phyloP scores from a whole-genome alignment of 2,888 invertebrate species.

The Polyommatus icarus region DNA sequence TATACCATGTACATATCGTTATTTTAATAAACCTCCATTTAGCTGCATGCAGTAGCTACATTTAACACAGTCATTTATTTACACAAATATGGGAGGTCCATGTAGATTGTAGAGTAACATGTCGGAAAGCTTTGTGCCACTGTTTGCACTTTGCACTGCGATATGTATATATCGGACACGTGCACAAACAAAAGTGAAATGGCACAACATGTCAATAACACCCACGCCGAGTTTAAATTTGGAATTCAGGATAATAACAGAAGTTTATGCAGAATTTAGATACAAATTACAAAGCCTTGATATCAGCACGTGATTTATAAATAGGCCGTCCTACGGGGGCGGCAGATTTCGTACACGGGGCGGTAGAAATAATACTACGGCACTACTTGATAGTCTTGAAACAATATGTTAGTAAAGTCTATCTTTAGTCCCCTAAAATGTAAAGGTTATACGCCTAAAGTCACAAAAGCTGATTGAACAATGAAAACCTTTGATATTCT shows the following conservation, averaged over 20 bases:
- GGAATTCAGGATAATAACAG: neutral
- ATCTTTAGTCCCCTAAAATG: neutral
- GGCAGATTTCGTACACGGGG: no score
- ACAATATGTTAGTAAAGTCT: neutral
- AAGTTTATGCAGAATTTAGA: neutral
- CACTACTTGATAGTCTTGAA: neutral
- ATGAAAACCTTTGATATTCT: neutral
- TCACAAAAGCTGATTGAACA: neutral
- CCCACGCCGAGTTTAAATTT: neutral
- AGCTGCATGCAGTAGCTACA: no score
- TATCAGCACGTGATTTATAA: neutral
- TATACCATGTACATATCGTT: no score
- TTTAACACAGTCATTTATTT: neutral
- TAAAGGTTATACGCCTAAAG: neutral
- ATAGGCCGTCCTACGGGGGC: no score
- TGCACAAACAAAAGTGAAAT: conserved; percentile 3
- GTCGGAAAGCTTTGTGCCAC: neutral
- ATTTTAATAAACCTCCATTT: no score
- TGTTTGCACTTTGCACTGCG: neutral
- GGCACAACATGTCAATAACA: conserved; percentile 2
- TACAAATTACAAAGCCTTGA: no score
- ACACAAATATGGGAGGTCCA: neutral
- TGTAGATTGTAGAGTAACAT: neutral
- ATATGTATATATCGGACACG: conserved; percentile 1
- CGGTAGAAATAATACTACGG: no score